Conservation (phyloP, 2,888 invertebrate species). For the Calliopum simillimum region DNA sequence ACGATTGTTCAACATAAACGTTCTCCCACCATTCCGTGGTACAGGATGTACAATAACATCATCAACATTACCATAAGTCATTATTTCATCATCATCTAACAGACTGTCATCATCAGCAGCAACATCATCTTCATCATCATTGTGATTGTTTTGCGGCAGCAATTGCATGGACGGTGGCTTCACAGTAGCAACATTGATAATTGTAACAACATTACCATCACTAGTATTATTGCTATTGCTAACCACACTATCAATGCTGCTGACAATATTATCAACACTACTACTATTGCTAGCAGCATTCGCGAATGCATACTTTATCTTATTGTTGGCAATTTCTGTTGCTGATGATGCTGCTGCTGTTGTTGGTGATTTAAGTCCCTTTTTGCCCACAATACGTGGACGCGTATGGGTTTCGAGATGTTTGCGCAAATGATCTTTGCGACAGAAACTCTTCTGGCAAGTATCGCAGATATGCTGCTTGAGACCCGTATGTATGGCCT, state of each 20-base stretch:
- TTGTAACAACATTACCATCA: conserved; percentile 21
- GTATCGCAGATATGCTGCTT: conserved; percentile 85
- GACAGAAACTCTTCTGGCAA: conserved; percentile 89
- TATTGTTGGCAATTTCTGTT: conserved; percentile 21
- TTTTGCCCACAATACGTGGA: conserved; percentile 56
- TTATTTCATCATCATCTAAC: conserved; percentile 24
- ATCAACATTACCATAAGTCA: neutral
- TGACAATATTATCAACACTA: conserved; percentile 17
- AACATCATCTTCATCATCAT: conserved; percentile 25
- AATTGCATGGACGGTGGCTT: neutral
- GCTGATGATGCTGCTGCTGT: conserved; percentile 45
- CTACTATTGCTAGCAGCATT: neutral
- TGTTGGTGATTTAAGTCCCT: conserved; percentile 35
- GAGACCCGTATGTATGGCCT: conserved; percentile 82
- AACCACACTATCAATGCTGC: conserved; percentile 35
- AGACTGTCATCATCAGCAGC: conserved; percentile 33
- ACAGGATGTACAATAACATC: neutral
- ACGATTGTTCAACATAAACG: conserved; percentile 4
- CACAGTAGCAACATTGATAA: conserved; percentile 32
- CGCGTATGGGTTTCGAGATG: conserved; percentile 82
- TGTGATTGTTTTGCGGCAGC: conserved; percentile 15
- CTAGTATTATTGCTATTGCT: conserved; percentile 24
- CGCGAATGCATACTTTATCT: conserved; percentile 22
- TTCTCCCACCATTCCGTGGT: neutral
- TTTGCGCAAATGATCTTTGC: conserved; percentile 92